Percentiles rank a stretch among this genome's conserved stretches.
Evolutionary conservation across 2,888 invertebrate species (phyloP).

Genomic region (Vandiemenella viatica): DNA sequence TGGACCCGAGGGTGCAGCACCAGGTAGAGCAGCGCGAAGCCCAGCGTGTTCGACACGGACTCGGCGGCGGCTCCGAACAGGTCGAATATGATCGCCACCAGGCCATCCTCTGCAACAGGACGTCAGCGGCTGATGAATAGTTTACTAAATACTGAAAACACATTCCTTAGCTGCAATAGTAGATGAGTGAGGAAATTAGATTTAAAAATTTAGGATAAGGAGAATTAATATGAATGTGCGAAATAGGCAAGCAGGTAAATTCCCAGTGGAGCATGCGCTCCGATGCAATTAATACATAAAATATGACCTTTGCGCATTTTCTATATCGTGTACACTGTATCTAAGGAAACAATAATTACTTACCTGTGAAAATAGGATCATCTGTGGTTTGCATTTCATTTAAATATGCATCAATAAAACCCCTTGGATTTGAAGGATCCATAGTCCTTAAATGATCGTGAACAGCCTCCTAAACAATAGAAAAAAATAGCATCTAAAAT

Average conservation of each 20-base stretch:
- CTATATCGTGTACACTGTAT: no score
- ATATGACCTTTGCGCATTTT: no score
- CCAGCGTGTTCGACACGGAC: slow-evolving; percentile 15
- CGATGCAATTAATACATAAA: no score
- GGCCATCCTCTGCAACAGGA: slow-evolving; percentile 13
- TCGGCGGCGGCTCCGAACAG: slow-evolving; percentile 18
- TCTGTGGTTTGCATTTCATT: neutral
- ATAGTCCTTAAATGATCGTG: neutral
- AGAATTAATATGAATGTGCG: no score
- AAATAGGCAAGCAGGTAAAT: no score
- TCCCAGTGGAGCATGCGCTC: no score
- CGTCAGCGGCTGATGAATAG: no score
- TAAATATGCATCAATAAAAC: neutral
- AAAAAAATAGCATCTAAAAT: neutral
- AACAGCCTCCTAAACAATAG: neutral
- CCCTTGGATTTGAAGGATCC: neutral
- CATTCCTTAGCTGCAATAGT: no score
- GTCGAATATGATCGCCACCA: slow-evolving; percentile 13
- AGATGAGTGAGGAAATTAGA: neutral
- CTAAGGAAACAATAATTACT: neutral
- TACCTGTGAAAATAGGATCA: neutral
- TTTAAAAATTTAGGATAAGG: neutral
- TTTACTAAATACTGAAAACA: no score
- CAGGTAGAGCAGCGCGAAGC: slow-evolving; percentile 17
- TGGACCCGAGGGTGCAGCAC: slow-evolving; percentile 16